Evolutionary conservation across 2,113 vertebrate genomes (phyloP).

Genomic region (Gallinago jamesoni): DNA sequence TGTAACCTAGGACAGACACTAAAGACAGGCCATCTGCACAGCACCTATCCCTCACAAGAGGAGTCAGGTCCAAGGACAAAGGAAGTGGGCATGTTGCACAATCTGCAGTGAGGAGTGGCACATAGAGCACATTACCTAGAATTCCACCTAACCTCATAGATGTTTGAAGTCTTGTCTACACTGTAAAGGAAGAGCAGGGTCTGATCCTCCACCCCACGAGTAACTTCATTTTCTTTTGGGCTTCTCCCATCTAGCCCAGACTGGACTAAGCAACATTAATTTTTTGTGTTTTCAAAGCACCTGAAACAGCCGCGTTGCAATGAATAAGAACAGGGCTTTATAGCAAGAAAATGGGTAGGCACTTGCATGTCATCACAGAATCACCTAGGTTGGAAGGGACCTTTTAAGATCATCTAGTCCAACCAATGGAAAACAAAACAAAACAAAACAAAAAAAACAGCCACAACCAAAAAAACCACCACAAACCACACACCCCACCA

Average conservation of each 20-base stretch:
- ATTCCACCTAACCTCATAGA: not conserved
- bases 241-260: not conserved
- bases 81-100: fast-evolving
- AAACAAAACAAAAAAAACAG: too few species aligned
- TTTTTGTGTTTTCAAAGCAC: not conserved
- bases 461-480: too few species aligned
- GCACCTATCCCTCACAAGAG: not conserved
- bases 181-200: not conserved
- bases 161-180: fast-evolving
- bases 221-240: not conserved
- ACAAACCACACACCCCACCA: too few species aligned
- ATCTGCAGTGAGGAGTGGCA: not conserved
- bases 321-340: not conserved
- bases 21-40: not conserved
- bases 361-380: not conserved
- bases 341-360: not conserved
- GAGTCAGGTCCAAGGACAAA: not conserved
- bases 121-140: not conserved
- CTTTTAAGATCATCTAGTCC: too few species aligned
- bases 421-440: too few species aligned
- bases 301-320: not conserved
- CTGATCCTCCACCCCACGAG: not conserved
- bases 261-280: fast-evolving
- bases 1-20: fast-evolving
- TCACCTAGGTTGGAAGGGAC: too few species aligned